A percentile compares a stretch with the other conserved stretches of the same genome.
phyloP scores from a whole-genome alignment of 2,888 invertebrate genomes.

The Parapristionchus giblindavisi region DNA sequence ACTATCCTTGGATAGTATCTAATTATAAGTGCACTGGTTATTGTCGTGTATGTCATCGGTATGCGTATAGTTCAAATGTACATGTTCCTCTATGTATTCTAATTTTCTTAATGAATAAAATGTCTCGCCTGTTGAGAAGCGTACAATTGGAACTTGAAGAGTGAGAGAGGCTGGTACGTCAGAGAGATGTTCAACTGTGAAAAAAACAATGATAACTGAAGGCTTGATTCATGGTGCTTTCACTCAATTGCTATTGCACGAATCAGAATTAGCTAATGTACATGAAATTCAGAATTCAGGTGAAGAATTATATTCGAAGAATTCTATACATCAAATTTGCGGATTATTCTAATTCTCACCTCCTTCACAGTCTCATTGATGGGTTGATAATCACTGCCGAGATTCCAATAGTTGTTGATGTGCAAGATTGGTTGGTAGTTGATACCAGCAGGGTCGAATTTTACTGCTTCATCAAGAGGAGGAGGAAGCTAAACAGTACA shows the following conservation, averaged over 20 bases:
- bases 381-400: slow-evolving; percentile 81
- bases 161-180: slow-evolving; percentile 82
- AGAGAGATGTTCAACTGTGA: slow-evolving; percentile 70
- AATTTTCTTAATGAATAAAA: too few species aligned
- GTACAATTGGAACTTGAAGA: slow-evolving; percentile 98
- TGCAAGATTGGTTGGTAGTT: slow-evolving; percentile 92
- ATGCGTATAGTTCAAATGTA: too few species aligned
- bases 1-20: too few species aligned
- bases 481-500: too few species aligned
- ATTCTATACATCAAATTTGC: background rate
- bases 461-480: slow-evolving; percentile 49
- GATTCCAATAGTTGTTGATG: slow-evolving; percentile 98
- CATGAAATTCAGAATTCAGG: too few species aligned
- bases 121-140: slow-evolving; percentile 82
- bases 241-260: background rate
- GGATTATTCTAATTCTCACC: too few species aligned
- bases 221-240: background rate
- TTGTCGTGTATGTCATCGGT: too few species aligned
- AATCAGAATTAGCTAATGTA: background rate
- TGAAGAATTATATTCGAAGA: background rate
- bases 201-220: background rate
- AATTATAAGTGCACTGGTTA: too few species aligned
- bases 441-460: slow-evolving; percentile 79
- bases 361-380: slow-evolving; percentile 82
- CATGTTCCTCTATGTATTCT: too few species aligned